Base-by-base conservation (phyloP, 1,140 invertebrate genomes). In the Caenorhabditis briggsae region DNA sequence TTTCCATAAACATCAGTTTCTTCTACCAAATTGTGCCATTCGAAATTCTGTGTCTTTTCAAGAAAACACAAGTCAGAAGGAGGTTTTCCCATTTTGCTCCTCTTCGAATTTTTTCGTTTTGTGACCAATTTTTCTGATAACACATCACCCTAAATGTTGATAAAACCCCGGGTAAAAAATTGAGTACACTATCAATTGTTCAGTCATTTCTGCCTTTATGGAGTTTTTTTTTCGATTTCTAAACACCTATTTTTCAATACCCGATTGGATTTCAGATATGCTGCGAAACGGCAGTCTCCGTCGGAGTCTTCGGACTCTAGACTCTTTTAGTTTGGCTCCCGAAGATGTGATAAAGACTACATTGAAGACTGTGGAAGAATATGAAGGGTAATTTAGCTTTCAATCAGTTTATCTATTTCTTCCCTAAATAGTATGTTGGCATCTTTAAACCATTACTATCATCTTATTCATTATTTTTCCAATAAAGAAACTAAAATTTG, bases 241-340 rank as follows among this genome's bases (percentile, higher is more conserved):
- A 25, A 25, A 11, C n/a, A n/a, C 23, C n/a, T 25, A n/a, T 61
- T 61, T n/a, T 25, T 61, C 14, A 25, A n/a, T n/a, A 6, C 7
- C 23, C 33, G 1, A 33, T 33, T 33, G 0, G 50, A 20, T 78
- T 78, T 2, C 70, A 78, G 70, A 78, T 78, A 78, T 78, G 70
- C 70, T 78, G 70, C 70, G 70, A 20, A 78, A 78, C 70, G 70
- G 70, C 70, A 78, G 70, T 50, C 18, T 78, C 46, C 12, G 70
- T 23, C 43, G 23, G 46, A 78, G 70, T 78, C 70, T 78, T 50
- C 70, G 70, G 43, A 78, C 70, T 50, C 70, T 78, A 5, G 70
- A 78, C 70, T 78, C 70, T 2, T 23, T 78, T 11, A 78, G 70
- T 78, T 78, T 78, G 50, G 70, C 70, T 12, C 70, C 70, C 3